Conservation (phyloP, 92 coral and sea anemone species). For the Desmophyllum pertusum region DNA sequence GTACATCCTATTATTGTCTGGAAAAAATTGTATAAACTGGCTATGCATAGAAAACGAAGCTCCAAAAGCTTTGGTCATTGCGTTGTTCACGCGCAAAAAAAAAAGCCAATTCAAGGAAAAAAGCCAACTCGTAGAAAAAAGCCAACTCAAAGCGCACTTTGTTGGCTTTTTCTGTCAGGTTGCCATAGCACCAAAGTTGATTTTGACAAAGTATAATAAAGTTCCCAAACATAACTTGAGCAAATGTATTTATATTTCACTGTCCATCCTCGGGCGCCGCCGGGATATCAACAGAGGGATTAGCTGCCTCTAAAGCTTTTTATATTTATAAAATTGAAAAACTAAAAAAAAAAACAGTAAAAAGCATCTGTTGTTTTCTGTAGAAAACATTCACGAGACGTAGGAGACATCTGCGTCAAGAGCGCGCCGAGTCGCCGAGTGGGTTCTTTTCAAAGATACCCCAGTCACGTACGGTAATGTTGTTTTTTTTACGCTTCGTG, state of each 20-base stretch:
- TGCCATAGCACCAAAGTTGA: constrained; percentile 3
- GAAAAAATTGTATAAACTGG: background rate
- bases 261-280: background rate
- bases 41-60: background rate
- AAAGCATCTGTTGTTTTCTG: background rate
- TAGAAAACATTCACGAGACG: background rate
- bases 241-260: background rate
- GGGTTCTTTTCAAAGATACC: background rate
- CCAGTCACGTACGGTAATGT: constrained; percentile 9
- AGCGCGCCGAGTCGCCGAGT: background rate
- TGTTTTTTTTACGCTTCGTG: no score
- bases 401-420: background rate
- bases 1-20: background rate
- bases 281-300: no score
- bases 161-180: background rate
- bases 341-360: no score
- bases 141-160: background rate
- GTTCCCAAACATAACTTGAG: background rate
- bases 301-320: background rate
- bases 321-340: background rate
- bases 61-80: background rate
- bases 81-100: background rate
- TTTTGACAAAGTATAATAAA: constrained; percentile 2
- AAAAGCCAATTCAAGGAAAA: no score
- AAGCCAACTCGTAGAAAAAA: background rate